Evolutionary conservation across 2,888 invertebrate genomes (phyloP), one percentile per base, ranked within the genome.

Genomic region (Cheilosia vernalis): DNA sequence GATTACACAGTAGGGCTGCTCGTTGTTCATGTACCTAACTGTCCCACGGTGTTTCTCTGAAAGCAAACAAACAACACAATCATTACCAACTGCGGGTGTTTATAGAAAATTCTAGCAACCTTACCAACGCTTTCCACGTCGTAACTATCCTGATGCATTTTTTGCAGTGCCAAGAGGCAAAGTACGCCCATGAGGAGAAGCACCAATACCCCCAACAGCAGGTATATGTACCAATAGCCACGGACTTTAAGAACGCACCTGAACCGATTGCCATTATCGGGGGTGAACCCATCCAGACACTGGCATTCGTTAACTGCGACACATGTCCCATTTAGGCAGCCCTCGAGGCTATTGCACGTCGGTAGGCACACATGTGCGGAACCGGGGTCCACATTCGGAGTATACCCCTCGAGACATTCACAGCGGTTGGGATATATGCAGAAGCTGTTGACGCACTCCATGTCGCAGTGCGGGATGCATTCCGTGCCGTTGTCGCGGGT

Each of bases 351-450:
- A 9, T 76, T 33, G 44, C 85, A 81, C 2, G 76, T 85, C 0
- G 66, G 76, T 1, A 53, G 19, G 37, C 85, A 85, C 17, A 49
- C 2, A 47, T 47, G n/a, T 7, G 17, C 15, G 2, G 56, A 47
- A 5, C 40, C n/a, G 3, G 56, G 19, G 15, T 73, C 63, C 0
- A 79, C 4, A 40, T 87, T 88, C 7, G 89, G 88, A 0, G 88
- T 88, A 49, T 91, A 89, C 0, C 93, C 93, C 15, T 90, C 89
- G 53, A 90, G 88, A 83, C 94, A 94, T 37, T 91, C 89, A 51
- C 94, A 94, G 1, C 88, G 88, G 33, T 93, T 90, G 0, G 93
- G 93, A 0, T 88, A 89, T 10, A 89, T 88, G 19, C 92, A 92
- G 40, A 87, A 88, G 73, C 92, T 92, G 21, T 90, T 90, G 1